Evolutionary conservation across 2,113 vertebrate species (phyloP).

Genomic region (Chitala chitala): DNA sequence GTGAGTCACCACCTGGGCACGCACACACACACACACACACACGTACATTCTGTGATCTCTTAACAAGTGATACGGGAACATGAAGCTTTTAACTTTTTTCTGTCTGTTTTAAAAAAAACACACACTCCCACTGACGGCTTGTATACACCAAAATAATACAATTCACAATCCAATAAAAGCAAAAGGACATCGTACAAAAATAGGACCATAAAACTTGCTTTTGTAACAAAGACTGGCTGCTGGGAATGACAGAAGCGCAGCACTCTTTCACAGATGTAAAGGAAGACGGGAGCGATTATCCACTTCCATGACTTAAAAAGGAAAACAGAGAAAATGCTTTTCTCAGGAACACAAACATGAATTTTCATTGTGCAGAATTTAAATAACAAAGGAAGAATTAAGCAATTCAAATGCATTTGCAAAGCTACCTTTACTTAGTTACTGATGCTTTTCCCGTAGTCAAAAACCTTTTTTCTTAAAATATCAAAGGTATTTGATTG

Average conservation of each 20-base stretch:
- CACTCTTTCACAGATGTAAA: constrained; percentile 62
- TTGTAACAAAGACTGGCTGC: constrained; percentile 66
- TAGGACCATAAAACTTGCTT: constrained; percentile 48
- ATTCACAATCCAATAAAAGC: neutral
- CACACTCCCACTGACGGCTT: too few species aligned
- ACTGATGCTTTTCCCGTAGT: too few species aligned
- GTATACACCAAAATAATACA: neutral
- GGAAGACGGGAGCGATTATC: constrained; percentile 59
- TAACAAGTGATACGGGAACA: too few species aligned
- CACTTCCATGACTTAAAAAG: constrained; percentile 70
- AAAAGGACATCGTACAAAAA: neutral
- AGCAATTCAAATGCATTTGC: too few species aligned
- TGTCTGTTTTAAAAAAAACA: too few species aligned
- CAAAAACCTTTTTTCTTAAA: too few species aligned
- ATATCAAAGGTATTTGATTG: too few species aligned
- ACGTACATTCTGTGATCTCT: too few species aligned
- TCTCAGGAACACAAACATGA: neutral
- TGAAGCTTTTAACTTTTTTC: too few species aligned
- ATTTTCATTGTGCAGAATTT: neutral
- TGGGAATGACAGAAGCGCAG: constrained; percentile 61
- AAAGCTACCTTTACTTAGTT: too few species aligned
- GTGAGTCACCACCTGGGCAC: constrained; percentile 65
- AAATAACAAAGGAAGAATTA: neutral
- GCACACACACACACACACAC: neutral
- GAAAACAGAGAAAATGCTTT: neutral